phyloP scores from a whole-genome alignment of 2,888 invertebrate species.

The Branchinecta sandiegonensis region DNA sequence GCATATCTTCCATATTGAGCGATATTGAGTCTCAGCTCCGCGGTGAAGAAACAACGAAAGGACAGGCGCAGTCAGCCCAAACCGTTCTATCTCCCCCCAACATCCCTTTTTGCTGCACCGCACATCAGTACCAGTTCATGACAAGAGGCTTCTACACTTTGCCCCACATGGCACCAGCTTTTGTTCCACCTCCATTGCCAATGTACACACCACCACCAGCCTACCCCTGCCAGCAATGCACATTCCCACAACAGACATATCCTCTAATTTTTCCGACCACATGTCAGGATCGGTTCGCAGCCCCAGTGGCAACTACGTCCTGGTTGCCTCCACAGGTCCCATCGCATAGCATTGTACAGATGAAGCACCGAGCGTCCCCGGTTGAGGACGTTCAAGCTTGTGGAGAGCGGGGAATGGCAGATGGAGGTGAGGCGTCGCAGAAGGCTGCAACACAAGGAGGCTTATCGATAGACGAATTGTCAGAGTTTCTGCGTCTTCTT shows the following conservation, averaged over 20 bases:
- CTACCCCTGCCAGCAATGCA: neutral
- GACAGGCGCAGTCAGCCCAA: neutral
- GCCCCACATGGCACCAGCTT: conserved; percentile 13
- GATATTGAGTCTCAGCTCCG: conserved; percentile 1
- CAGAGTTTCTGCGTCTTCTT: conserved; percentile 19
- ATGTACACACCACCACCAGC: conserved; percentile 1
- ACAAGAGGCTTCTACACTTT: conserved; percentile 4
- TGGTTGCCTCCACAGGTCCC: neutral
- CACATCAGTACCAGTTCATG: conserved; percentile 6
- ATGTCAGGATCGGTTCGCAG: conserved; percentile 9
- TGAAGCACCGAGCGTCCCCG: neutral
- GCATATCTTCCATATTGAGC: neutral
- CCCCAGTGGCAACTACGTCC: neutral
- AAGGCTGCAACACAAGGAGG: neutral
- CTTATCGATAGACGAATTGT: conserved; percentile 14
- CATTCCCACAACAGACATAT: neutral
- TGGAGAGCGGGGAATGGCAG: conserved; percentile 14
- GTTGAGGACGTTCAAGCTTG: neutral
- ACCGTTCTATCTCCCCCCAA: neutral
- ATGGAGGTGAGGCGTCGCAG: neutral
- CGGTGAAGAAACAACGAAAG: neutral
- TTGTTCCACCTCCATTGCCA: conserved; percentile 14
- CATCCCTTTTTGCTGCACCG: neutral
- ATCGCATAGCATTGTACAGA: neutral
- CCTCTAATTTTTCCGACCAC: neutral